Evolutionary conservation across 2,797 vertebrate genomes (phyloP).

Genomic region (Amazona ochrocephala): DNA sequence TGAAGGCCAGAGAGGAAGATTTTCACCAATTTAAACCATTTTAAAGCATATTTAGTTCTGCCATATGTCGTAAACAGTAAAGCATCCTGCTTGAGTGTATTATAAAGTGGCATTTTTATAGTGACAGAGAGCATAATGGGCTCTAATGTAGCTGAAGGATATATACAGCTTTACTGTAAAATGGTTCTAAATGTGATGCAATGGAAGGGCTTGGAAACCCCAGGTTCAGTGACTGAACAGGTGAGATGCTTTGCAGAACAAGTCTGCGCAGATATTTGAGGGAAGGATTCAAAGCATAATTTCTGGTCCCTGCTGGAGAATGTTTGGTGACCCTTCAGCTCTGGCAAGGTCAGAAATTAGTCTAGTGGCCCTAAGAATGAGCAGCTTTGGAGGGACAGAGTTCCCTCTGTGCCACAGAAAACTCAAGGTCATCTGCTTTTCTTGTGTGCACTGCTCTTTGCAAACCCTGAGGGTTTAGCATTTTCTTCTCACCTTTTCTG

Average conservation of each 20-base stretch:
- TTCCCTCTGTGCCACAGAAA: neutral
- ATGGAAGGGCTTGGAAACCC: neutral
- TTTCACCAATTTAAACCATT: neutral
- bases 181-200: neutral
- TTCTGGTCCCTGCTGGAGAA: neutral
- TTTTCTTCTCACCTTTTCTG: fast-evolving
- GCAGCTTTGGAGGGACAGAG: no score
- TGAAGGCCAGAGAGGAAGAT: neutral
- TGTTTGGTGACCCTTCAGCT: neutral
- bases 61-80: neutral
- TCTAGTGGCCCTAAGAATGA: neutral
- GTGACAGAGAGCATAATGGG: neutral
- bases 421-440: neutral
- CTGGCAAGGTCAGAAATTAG: neutral
- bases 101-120: neutral
- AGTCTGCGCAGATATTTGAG: neutral
- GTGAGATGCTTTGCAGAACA: neutral
- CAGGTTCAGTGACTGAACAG: neutral
- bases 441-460: neutral
- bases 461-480: fast-evolving
- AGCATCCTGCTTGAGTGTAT: neutral
- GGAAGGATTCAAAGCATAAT: neutral
- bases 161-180: neutral
- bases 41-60: neutral
- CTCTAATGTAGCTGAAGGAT: neutral